Conservation (phyloP, 2,888 invertebrate genomes). For the Agrilus cyanescens region DNA sequence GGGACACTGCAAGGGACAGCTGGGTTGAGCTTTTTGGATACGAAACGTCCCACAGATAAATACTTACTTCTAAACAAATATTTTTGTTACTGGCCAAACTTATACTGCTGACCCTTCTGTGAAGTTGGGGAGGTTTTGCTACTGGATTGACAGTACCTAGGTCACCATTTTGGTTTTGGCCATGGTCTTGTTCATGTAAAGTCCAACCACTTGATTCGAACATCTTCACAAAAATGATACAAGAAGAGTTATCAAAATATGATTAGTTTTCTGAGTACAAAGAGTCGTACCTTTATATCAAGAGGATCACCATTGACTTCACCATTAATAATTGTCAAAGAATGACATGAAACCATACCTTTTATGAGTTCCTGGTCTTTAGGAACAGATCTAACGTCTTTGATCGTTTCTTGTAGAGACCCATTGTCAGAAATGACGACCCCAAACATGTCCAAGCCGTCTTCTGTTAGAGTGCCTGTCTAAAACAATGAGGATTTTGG, state of each 20-base stretch:
- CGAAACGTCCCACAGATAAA: neutral
- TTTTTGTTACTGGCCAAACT: neutral
- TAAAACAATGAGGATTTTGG: slow-evolving; percentile 27
- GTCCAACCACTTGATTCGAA: slow-evolving; percentile 88
- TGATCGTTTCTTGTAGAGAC: slow-evolving; percentile 20
- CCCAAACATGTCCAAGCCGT: slow-evolving; percentile 93
- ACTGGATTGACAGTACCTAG: slow-evolving; percentile 56
- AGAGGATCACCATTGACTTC: slow-evolving; percentile 85
- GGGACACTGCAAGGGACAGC: neutral
- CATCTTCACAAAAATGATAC: too few relatives aligned
- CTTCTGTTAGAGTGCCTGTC: slow-evolving; percentile 94
- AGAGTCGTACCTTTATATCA: slow-evolving; percentile 60
- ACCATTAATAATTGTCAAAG: slow-evolving; percentile 76
- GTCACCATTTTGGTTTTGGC: slow-evolving; percentile 68
- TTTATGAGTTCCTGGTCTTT: slow-evolving; percentile 29
- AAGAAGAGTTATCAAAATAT: slow-evolving; percentile 7
- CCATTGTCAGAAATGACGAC: slow-evolving; percentile 50
- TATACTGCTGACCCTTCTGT: slow-evolving; percentile 5
- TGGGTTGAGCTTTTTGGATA: too few relatives aligned
- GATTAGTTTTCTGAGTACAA: neutral
- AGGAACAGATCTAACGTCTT: slow-evolving; percentile 18
- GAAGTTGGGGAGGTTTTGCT: slow-evolving; percentile 1
- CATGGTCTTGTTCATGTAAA: slow-evolving; percentile 65
- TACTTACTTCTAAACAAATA: slow-evolving; percentile 1
- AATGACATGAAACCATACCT: slow-evolving; percentile 89